Evolutionary conservation across 2,113 vertebrate species (phyloP).

Genomic region (Steatornis caripensis): DNA sequence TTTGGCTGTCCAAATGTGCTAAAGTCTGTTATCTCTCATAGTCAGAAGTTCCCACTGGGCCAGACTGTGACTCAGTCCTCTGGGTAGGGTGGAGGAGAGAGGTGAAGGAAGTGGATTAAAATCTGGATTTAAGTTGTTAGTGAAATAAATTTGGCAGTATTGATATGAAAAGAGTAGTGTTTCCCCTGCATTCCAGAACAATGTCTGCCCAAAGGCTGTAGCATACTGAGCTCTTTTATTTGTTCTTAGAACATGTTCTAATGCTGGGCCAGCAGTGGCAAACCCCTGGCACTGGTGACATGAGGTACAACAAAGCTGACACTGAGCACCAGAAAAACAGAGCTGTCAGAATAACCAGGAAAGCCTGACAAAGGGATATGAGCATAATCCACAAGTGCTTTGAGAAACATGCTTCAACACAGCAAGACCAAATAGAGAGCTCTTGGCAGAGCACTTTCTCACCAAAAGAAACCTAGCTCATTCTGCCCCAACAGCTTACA

Average conservation of each 20-base stretch:
- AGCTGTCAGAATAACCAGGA: neutral
- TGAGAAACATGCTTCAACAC: neutral
- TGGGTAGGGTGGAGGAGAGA: constrained; percentile 42
- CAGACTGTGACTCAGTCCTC: constrained; percentile 34
- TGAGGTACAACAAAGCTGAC: neutral
- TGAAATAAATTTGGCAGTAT: constrained; percentile 18
- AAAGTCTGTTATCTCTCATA: constrained; percentile 32
- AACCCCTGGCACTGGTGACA: neutral
- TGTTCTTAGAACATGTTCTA: neutral
- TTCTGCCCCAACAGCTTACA: neutral
- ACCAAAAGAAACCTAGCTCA: neutral
- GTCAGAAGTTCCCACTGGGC: constrained; percentile 34
- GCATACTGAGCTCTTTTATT: neutral
- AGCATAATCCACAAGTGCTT: neutral
- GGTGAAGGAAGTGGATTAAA: constrained; percentile 52
- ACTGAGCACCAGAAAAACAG: neutral
- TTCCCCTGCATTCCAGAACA: constrained; percentile 3
- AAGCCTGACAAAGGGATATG: neutral
- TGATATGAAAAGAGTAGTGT: neutral
- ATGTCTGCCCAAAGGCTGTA: neutral
- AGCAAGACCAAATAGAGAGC: neutral
- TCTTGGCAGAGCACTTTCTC: neutral
- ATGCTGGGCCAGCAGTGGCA: neutral
- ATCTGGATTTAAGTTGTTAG: constrained; percentile 24
- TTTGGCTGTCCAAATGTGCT: constrained; percentile 2